Base-by-base conservation (phyloP, 2,888 invertebrate genomes). In the Drosophila quinaria region DNA sequence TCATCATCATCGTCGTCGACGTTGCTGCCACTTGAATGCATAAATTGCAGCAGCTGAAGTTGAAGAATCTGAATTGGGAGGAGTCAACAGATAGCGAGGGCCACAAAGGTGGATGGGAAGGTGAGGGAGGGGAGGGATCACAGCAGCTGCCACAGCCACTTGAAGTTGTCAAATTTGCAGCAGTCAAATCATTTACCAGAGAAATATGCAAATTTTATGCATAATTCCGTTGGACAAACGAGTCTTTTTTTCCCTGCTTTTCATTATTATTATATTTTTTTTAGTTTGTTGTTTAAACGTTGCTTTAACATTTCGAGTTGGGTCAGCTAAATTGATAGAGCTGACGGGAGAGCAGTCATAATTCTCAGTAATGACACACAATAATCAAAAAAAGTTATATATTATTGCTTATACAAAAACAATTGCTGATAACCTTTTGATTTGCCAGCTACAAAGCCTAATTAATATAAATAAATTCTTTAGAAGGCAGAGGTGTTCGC, bases 121-220 rank as follows among this genome's bases (percentile, higher is more conserved):
- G 2, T 31, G 22, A 59, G 5, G 42, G 46, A 9, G 9, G 13
- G 13, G 17, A 19, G 15, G n/a, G 46, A 22, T 46, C 17, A 31
- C 47, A 44, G 59, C 70, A 61, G 60, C 70, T 60, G 78, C 63
- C 65, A 60, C 66, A 70, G 74, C 83, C 87, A 86, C 87, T 84
- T 84, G 83, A 84, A 86, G 73, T 78, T 83, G 87, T 84, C 89
- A 83, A 83, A 83, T 84, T 84, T 72, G 67, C 66, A 70, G 81
- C 79, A 84, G 73, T 81, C 73, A 70, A 80, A 88, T 80, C 75
- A 83, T 80, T 80, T 83, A 67, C 73, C 68, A 78, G 69, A 37
- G 58, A 76, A 74, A 78, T 80, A 75, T 83, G 71, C 70, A 78
- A 74, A 76, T 84, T 65, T 65, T 58, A 68, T 85, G 73, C 80